phyloP scores from a whole-genome alignment of 2,797 vertebrate species.

The Lutjanus campechanus region DNA sequence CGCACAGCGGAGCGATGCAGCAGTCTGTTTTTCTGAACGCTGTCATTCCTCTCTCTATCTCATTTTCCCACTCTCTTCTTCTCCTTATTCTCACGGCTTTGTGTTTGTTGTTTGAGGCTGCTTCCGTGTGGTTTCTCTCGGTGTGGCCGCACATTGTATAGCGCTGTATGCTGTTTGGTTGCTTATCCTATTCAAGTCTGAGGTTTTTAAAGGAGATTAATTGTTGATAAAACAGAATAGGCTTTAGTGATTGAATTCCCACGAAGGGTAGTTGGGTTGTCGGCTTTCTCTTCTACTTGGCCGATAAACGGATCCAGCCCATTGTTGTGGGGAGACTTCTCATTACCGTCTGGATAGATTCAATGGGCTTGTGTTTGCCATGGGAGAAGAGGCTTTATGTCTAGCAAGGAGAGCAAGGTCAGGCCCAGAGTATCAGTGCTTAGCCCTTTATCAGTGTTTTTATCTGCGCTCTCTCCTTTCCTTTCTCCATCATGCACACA shows the following conservation, averaged over 20 bases:
- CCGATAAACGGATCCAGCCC: constrained; percentile 63
- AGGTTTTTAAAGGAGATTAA: constrained; percentile 59
- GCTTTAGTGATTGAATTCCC: constrained; percentile 63
- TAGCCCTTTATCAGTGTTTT: constrained; percentile 23
- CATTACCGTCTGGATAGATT: constrained; percentile 63
- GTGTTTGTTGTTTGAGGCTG: background rate
- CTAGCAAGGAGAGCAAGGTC: constrained; percentile 54
- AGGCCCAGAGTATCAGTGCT: constrained; percentile 24
- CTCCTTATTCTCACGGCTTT: constrained; percentile 1
- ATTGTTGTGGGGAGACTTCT: constrained; percentile 64
- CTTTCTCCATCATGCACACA: background rate
- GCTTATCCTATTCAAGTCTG: constrained; percentile 28
- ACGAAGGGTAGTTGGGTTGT: constrained; percentile 48
- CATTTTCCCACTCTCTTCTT: constrained; percentile 34
- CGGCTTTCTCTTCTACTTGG: constrained; percentile 33
- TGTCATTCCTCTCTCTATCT: constrained; percentile 55
- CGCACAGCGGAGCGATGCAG: constrained; percentile 59
- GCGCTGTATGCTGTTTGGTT: background rate
- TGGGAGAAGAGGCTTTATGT: constrained; percentile 55
- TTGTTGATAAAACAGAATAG: constrained; percentile 66
- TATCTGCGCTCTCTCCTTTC: constrained; percentile 21
- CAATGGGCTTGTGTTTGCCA: constrained; percentile 54
- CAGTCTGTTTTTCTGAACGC: constrained; percentile 63
- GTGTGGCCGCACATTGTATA: constrained; percentile 6
- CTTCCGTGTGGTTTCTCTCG: background rate